Conservation (phyloP, 2,797 vertebrate genomes). For the Hydrocynus forskahlii region DNA sequence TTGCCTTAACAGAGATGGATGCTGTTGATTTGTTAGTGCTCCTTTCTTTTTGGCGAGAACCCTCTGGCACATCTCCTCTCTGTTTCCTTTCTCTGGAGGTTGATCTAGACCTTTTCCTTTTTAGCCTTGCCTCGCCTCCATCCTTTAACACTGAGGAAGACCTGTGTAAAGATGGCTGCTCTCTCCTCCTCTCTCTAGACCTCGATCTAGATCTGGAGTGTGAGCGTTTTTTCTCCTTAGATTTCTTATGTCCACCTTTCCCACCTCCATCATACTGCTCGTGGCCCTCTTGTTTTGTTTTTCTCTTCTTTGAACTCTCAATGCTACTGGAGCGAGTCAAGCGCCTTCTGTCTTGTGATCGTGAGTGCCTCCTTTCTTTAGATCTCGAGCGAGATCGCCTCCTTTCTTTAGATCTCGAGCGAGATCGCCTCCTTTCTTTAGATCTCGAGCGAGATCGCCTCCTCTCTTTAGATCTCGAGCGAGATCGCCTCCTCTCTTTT, state of each 20-base stretch:
- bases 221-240: slow-evolving; percentile 72
- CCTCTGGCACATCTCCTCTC: slow-evolving; percentile 53
- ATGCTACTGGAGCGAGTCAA: slow-evolving; percentile 76
- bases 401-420: slow-evolving; percentile 70
- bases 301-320: slow-evolving; percentile 77
- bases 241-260: slow-evolving; percentile 64
- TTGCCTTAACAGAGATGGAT: slow-evolving; percentile 10
- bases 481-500: slow-evolving; percentile 69
- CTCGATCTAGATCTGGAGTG: slow-evolving; percentile 71
- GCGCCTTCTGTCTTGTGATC: slow-evolving; percentile 70
- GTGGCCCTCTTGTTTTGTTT: slow-evolving; percentile 60
- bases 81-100: slow-evolving; percentile 71
- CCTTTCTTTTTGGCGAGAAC: slow-evolving; percentile 23
- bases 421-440: slow-evolving; percentile 54
- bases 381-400: slow-evolving; percentile 72
- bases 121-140: slow-evolving; percentile 60
- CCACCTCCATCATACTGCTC: slow-evolving; percentile 61
- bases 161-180: slow-evolving; percentile 62
- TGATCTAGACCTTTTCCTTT: slow-evolving; percentile 69
- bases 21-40: slow-evolving; percentile 21
- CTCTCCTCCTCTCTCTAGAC: slow-evolving; percentile 81
- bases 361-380: slow-evolving; percentile 72
- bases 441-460: slow-evolving; percentile 60
- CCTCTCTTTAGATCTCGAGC: slow-evolving; percentile 75
- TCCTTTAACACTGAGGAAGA: slow-evolving; percentile 56